Evolutionary conservation across 2,113 vertebrate genomes (phyloP).

Genomic region (Puma concolor): DNA sequence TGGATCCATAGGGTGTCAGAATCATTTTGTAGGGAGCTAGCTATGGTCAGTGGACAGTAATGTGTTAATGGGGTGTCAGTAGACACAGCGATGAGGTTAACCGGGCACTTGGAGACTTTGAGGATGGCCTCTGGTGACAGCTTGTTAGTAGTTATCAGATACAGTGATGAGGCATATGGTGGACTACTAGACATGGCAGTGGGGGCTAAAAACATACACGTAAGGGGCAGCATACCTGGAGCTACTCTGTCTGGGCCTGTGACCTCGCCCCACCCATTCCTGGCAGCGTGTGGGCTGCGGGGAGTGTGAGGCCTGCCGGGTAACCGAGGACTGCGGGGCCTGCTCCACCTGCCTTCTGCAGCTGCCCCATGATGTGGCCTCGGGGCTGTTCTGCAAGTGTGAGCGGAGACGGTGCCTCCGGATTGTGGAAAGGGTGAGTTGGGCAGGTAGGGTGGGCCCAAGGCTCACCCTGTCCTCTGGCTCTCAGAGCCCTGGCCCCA

Average conservation of each 20-base stretch:
- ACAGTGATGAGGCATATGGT: not conserved
- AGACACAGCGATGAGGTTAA: not conserved
- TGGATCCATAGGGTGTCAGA: not conserved
- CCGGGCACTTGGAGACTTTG: not conserved
- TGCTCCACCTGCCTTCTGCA: constrained; percentile 82
- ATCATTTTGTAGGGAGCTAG: not conserved
- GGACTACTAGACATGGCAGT: not conserved
- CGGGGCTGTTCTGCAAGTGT: constrained; percentile 81
- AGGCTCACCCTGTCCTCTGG: constrained; percentile 32
- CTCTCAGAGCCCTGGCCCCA: constrained; percentile 6
- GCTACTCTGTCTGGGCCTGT: not conserved
- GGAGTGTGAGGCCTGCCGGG: constrained; percentile 80
- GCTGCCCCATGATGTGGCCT: constrained; percentile 73
- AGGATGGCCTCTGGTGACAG: not conserved
- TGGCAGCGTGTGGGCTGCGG: constrained; percentile 84
- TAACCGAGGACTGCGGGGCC: constrained; percentile 82
- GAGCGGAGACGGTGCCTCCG: constrained; percentile 83
- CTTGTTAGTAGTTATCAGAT: not conserved
- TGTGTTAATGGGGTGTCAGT: not conserved
- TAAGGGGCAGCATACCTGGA: not conserved
- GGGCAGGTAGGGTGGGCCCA: not conserved
- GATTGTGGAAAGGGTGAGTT: constrained; percentile 82
- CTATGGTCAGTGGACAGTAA: not conserved
- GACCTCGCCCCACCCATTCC: constrained; percentile 42
- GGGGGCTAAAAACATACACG: not conserved